These are phyloP conservation scores for Adoxophyes honmai DNA, from an alignment of 1,140 invertebrate genomes.

Conservation along the genomic window DNA sequence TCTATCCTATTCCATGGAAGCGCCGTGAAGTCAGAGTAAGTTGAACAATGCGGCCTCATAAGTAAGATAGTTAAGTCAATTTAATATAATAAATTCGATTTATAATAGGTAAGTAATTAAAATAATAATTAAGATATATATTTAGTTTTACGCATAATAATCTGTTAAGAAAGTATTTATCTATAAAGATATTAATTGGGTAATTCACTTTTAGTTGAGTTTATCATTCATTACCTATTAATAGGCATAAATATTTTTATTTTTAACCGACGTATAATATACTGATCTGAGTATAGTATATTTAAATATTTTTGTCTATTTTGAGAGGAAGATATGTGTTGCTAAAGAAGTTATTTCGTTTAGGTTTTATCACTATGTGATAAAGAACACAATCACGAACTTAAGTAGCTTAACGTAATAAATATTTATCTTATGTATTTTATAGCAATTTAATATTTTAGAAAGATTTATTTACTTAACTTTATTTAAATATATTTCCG, in stretches of 20 bases:
- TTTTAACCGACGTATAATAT: constrained; percentile 4
- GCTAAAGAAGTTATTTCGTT: constrained; percentile 39
- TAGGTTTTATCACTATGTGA: constrained; percentile 64
- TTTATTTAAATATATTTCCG: constrained; percentile 55
- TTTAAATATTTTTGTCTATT: constrained; percentile 32
- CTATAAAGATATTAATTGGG: constrained; percentile 31
- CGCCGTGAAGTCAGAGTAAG: background rate
- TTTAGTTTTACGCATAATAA: background rate
- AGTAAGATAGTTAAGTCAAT: background rate
- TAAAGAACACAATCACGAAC: constrained; percentile 37
- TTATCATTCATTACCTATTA: constrained; percentile 48
- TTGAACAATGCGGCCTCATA: constrained; percentile 1
- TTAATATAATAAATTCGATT: constrained; percentile 15
- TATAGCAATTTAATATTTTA: constrained; percentile 42
- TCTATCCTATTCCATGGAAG: background rate
- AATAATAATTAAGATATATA: background rate
- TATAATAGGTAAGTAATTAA: constrained; percentile 10
- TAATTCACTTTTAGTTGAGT: constrained; percentile 32
- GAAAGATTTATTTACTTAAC: constrained; percentile 54
- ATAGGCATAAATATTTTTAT: constrained; percentile 54
- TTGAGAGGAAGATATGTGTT: constrained; percentile 58
- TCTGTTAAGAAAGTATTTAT: constrained; percentile 21
- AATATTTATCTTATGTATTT: constrained; percentile 17
- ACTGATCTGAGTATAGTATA: constrained; percentile 21
- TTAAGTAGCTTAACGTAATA: constrained; percentile 29